Evolutionary conservation across 1,140 invertebrate genomes (phyloP), one percentile per base, ranked within the genome.

Genomic region (Bradysia coprophila): DNA sequence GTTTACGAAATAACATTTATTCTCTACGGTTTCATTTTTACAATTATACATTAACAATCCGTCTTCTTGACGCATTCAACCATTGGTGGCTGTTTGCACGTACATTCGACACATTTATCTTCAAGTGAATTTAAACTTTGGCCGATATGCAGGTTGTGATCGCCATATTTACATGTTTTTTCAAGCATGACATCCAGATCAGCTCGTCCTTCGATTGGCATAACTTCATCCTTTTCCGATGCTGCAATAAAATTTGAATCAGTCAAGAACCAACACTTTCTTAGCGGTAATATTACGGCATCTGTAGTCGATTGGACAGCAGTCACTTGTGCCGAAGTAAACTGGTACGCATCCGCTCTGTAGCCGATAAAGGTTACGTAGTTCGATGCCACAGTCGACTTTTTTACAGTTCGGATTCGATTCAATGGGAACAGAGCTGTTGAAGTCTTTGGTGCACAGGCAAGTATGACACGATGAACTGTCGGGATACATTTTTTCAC

Each of bases 371-470:
- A 62, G 59, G 44, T 64, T 55, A 42, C 64, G 59, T 4, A 70
- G 59, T 42, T 66, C 62, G 8, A 68, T 46, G 1, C 63, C 66
- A 41, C 69, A 71, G 48, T 67, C 60, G 19, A 69, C 59, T 43
- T 67, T 62, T 4, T 52, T 48, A 47, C 69, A 71, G 46, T 46
- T 56, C 5, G 49, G 21, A 40, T 56, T 57, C 20, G 64, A 53
- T 10, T 54, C 47, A 45, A 45, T 31, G 21, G 18, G 2, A 15
- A 28, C 41, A 3, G 53, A 52, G 10, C 55, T 62, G 43, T 62
- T 55, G 54, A 57, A 66, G 18, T 62, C 47, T 2, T 55, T 49
- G 0, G 58, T 60, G 33, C 68, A 71, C 10, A 67, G 50, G 45
- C 68, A 71, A 0, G 48, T 54, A 46, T 65, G 62, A 24, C 59